Conservation (phyloP, 1,140 invertebrate genomes). For the Bombus consobrinus region DNA sequence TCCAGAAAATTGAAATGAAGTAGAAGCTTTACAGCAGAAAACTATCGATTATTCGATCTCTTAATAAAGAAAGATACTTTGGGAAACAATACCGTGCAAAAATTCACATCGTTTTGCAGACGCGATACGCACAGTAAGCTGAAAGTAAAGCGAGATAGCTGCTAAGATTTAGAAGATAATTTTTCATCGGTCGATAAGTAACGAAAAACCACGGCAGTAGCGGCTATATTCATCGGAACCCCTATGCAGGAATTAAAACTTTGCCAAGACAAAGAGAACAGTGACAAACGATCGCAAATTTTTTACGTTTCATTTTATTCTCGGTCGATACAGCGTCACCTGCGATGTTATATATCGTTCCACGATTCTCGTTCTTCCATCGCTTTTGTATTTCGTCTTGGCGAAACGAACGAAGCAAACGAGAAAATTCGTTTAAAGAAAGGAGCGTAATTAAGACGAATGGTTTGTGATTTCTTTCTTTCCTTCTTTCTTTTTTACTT, state of each 20-base stretch:
- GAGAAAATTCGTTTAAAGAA: not conserved
- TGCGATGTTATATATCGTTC: not conserved
- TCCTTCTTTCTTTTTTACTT: not conserved
- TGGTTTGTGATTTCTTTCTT: not conserved
- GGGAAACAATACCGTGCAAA: not conserved
- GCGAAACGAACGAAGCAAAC: not conserved
- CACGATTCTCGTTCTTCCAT: not conserved
- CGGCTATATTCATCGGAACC: not conserved
- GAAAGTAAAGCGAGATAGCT: not conserved
- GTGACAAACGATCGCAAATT: conserved; percentile 15
- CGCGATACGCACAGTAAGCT: not conserved
- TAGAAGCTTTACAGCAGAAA: not conserved
- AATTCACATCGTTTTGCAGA: not conserved
- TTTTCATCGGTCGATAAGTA: not conserved
- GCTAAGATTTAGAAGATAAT: not conserved
- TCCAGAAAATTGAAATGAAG: too few species aligned
- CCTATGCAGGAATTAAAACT: conserved; percentile 17
- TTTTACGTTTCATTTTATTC: not conserved
- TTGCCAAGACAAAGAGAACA: not conserved
- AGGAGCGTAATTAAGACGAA: not conserved
- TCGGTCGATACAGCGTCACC: not conserved
- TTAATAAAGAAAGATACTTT: not conserved
- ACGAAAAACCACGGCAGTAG: not conserved
- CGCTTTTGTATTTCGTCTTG: too few species aligned
- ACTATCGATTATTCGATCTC: not conserved